A percentile compares a stretch with the other conserved stretches of the same genome.
phyloP scores from a whole-genome alignment of 2,888 invertebrate species.

The Drosophila vallismaia region DNA sequence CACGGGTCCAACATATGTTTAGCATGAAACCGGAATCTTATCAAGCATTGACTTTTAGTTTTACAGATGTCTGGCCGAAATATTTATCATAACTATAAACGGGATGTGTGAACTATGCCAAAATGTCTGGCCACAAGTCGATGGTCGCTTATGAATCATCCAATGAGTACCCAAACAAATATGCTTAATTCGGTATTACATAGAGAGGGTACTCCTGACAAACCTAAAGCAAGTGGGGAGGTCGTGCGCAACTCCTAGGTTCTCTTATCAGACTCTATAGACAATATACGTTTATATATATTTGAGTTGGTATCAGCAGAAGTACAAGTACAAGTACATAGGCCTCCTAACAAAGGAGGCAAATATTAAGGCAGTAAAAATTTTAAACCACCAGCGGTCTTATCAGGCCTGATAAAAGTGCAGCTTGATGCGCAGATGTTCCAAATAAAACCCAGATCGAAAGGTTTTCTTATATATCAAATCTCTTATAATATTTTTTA shows the following conservation, averaged over 20 bases:
- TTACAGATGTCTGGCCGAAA: conserved; percentile 50
- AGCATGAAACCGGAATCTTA: conserved; percentile 46
- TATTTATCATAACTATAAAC: conserved; percentile 23
- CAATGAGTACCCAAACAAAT: conserved; percentile 20
- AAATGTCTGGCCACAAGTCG: conserved; percentile 36
- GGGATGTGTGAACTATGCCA: conserved; percentile 36
- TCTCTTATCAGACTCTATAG: conserved; percentile 57
- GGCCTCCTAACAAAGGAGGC: conserved; percentile 33
- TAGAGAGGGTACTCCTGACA: not conserved
- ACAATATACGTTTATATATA: conserved; percentile 12
- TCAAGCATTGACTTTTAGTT: conserved; percentile 57
- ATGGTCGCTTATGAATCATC: conserved; percentile 16
- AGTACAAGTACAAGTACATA: conserved; percentile 19
- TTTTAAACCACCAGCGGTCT: conserved; percentile 14
- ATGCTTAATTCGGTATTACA: conserved; percentile 14
- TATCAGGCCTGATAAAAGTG: conserved; percentile 38
- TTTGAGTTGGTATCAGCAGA: conserved; percentile 14
- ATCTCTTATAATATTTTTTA: not conserved
- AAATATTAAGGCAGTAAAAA: conserved; percentile 24
- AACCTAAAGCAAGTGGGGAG: conserved; percentile 41
- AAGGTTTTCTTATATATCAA: conserved; percentile 3
- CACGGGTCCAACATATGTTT: conserved; percentile 32
- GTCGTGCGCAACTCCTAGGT: conserved; percentile 52
- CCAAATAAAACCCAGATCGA: conserved; percentile 18
- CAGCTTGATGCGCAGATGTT: conserved; percentile 34